Percentiles rank a stretch among this genome's conserved stretches.
These are phyloP conservation scores for Proisotoma minuta DNA, from an alignment of 2,888 invertebrate species.

Conservation along the genomic window DNA sequence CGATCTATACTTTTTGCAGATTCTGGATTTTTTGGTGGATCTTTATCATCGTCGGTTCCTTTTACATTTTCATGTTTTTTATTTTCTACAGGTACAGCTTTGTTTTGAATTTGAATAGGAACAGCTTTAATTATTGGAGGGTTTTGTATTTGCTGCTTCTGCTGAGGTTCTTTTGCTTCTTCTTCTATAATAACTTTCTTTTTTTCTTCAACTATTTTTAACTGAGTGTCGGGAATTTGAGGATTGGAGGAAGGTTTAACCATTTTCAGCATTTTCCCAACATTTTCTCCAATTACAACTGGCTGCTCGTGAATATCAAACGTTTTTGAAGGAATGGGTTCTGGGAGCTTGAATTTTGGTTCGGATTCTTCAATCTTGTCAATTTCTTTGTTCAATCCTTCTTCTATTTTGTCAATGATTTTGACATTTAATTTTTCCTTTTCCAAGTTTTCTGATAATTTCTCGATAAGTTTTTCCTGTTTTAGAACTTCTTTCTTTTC, in stretches of 20 bases:
- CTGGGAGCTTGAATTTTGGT: not conserved
- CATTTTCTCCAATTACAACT: not conserved
- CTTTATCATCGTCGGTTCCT: not conserved
- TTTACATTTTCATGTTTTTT: not conserved
- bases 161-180: not conserved
- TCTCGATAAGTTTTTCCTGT: conserved; percentile 29
- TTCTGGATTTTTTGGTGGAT: not conserved
- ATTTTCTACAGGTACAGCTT: not conserved
- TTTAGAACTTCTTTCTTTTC: conserved; percentile 13
- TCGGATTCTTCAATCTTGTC: conserved; percentile 13
- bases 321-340: not conserved
- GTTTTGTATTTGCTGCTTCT: not conserved
- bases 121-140: conserved; percentile 8
- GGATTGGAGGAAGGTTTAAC: not conserved
- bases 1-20: conserved; percentile 16
- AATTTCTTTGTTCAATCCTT: conserved; percentile 30
- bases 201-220: not conserved
- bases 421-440: conserved; percentile 30
- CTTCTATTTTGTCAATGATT: conserved; percentile 30
- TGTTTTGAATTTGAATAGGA: not conserved
- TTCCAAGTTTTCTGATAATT: conserved; percentile 30
- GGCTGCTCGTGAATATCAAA: not conserved
- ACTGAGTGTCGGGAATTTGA: not conserved
- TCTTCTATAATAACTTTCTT: not conserved
- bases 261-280: not conserved